Evolutionary conservation across 2,888 invertebrate genomes (phyloP).

Genomic region (Andrena minutula): DNA sequence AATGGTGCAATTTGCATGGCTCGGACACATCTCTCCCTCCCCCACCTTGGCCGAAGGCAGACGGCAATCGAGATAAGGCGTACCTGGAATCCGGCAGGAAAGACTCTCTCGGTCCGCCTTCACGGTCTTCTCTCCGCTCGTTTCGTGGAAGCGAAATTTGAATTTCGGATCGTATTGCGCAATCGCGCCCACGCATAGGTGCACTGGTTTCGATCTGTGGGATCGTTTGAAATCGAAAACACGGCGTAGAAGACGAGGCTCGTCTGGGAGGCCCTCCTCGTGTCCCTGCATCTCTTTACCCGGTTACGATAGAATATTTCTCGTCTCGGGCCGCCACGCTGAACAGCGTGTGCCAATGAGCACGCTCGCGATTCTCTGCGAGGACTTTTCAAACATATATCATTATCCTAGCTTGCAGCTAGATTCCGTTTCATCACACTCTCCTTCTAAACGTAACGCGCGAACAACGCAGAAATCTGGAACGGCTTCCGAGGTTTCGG

Average conservation of each 20-base stretch:
- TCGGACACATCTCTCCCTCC: constrained; percentile 51
- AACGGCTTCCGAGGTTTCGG: constrained; percentile 33
- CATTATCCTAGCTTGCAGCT: no score
- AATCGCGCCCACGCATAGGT: constrained; percentile 70
- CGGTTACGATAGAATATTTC: constrained; percentile 35
- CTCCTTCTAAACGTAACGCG: constrained; percentile 20
- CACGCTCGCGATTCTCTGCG: not conserved
- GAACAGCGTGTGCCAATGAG: no score
- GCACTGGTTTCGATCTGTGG: constrained; percentile 53
- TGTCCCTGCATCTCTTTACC: constrained; percentile 21
- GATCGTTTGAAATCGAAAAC: constrained; percentile 62
- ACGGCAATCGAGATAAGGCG: constrained; percentile 70
- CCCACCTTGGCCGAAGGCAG: constrained; percentile 46
- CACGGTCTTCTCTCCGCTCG: constrained; percentile 36
- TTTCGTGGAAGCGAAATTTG: constrained; percentile 70
- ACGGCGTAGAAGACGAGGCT: not conserved
- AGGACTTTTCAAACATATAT: no score
- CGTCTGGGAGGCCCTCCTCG: not conserved
- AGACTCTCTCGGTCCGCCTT: constrained; percentile 41
- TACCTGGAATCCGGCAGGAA: constrained; percentile 65
- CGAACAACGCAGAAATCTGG: constrained; percentile 15
- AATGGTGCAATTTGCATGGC: constrained; percentile 72
- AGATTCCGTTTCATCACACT: no score
- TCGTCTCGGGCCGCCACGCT: not conserved
- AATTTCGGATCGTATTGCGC: constrained; percentile 73